phyloP scores from a whole-genome alignment of 2,113 vertebrate species.

The Cyphomyrus discorhynchus region DNA sequence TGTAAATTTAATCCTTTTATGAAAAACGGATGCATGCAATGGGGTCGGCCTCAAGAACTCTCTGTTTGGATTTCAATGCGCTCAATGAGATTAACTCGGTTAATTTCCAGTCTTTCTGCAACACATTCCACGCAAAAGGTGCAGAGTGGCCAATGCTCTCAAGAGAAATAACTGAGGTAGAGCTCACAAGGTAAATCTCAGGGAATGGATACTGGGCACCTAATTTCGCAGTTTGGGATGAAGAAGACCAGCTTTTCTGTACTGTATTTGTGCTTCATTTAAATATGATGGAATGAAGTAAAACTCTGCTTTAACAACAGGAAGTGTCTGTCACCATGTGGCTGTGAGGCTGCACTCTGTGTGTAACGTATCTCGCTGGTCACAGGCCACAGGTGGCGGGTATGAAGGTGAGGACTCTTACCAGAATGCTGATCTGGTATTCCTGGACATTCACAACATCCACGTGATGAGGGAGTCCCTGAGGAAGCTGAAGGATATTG shows the following conservation, averaged over 20 bases:
- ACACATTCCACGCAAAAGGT: too few relatives aligned
- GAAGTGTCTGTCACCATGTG: not conserved
- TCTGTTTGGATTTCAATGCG: too few relatives aligned
- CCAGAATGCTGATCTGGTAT: constrained; percentile 83
- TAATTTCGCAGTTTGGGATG: not conserved
- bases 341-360: not conserved
- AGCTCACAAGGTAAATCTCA: not conserved
- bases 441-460: constrained; percentile 97
- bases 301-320: not conserved
- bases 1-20: too few relatives aligned
- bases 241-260: not conserved
- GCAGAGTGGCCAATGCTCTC: not conserved
- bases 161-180: not conserved
- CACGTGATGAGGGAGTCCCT: constrained; percentile 97
- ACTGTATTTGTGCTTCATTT: not conserved
- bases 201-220: not conserved
- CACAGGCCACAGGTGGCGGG: constrained; percentile 91
- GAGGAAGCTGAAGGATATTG: constrained; percentile 94
- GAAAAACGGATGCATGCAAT: too few relatives aligned
- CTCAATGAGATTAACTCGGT: too few relatives aligned
- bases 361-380: constrained; percentile 14
- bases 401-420: constrained; percentile 93
- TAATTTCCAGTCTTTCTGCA: too few relatives aligned
- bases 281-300: not conserved
- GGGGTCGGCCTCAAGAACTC: too few relatives aligned